Percentiles rank a stretch among this genome's conserved stretches.
These are phyloP conservation scores for Atherinosoma microstoma DNA, from an alignment of 2,797 vertebrate species.

Conservation along the genomic window DNA sequence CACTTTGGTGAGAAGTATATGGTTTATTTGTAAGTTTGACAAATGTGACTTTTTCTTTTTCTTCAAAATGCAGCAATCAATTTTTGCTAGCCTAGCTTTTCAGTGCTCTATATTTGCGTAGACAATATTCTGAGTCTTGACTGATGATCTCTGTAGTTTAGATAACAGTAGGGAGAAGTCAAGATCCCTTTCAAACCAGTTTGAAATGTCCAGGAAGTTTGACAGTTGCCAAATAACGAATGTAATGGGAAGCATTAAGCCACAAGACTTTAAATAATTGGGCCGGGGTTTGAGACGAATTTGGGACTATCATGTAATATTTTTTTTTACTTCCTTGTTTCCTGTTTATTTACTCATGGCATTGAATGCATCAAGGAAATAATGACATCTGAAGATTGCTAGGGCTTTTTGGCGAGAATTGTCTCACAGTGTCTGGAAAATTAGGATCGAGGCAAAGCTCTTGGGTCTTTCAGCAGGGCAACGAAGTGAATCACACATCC, in stretches of 20 bases:
- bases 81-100: conserved; percentile 3
- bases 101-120: conserved; percentile 2
- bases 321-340: background rate
- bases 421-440: background rate
- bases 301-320: background rate
- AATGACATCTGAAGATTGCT: background rate
- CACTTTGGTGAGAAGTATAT: no score
- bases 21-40: conserved; percentile 8
- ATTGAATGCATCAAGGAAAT: background rate
- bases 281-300: background rate
- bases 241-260: background rate
- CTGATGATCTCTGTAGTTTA: background rate
- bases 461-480: background rate
- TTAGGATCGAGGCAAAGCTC: background rate
- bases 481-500: background rate
- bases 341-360: background rate
- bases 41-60: no score
- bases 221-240: background rate
- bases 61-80: conserved; percentile 20
- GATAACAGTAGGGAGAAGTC: background rate
- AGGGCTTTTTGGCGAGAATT: background rate
- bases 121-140: background rate
- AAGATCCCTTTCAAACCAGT: background rate
- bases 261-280: background rate
- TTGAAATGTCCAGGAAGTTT: background rate